Evolutionary conservation across 2,888 invertebrate genomes (phyloP).

Genomic region (Drosophila sordidula): DNA sequence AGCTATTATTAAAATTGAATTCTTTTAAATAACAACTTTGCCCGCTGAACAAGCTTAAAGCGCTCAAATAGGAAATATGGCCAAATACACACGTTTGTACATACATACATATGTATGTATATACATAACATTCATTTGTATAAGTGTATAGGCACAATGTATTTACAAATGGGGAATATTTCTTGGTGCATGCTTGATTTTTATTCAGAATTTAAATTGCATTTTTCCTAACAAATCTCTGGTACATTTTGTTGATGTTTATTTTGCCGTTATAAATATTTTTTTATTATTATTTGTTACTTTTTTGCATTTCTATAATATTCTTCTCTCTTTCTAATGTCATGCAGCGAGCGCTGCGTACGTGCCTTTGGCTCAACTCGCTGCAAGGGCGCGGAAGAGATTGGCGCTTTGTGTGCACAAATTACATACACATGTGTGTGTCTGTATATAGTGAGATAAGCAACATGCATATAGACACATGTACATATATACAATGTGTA

Average conservation of each 20-base stretch:
- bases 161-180: no score
- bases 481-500: background rate
- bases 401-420: background rate
- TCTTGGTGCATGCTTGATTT: background rate
- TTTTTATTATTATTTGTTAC: background rate
- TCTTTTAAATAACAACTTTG: background rate
- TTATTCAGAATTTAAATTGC: slow-evolving; percentile 1
- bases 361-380: slow-evolving; percentile 43
- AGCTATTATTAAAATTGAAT: background rate
- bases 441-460: no score
- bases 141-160: no score
- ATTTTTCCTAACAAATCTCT: background rate
- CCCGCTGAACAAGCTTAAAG: no score
- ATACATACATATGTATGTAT: no score
- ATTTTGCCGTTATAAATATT: background rate
- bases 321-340: slow-evolving; percentile 22
- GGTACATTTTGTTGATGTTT: slow-evolving; percentile 4
- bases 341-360: slow-evolving; percentile 39
- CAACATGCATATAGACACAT: background rate
- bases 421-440: no score
- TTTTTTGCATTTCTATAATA: background rate
- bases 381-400: slow-evolving; percentile 8
- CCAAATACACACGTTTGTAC: no score
- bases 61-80: no score
- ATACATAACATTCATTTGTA: no score